phyloP scores from a whole-genome alignment of 2,888 invertebrate species.

The Thera obeliscata region DNA sequence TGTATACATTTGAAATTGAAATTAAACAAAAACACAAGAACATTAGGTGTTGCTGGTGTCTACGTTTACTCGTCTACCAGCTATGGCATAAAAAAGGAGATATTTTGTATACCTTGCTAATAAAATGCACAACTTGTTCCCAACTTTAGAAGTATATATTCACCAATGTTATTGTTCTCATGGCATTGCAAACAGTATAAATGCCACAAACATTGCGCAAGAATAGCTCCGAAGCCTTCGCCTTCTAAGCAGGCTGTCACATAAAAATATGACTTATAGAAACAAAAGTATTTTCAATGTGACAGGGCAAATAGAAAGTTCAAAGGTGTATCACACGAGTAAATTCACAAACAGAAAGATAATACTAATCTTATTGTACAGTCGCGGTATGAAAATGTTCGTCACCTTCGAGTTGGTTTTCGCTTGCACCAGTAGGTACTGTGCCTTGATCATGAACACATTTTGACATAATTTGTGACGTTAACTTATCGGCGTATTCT shows the following conservation, averaged over 20 bases:
- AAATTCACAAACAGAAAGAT: conserved; percentile 1
- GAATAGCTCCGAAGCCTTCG: conserved; percentile 2
- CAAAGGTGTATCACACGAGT: conserved; percentile 27
- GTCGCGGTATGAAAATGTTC: no score
- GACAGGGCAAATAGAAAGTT: conserved; percentile 31
- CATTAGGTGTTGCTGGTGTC: no score
- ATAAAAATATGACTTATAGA: conserved; percentile 32
- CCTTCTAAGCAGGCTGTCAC: conserved; percentile 18
- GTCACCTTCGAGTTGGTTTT: no score
- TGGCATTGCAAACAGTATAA: conserved; percentile 13
- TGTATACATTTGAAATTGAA: no score
- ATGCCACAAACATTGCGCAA: conserved; percentile 24
- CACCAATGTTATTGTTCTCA: conserved; percentile 1
- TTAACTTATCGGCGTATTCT: no score
- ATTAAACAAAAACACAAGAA: no score
- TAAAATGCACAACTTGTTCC: background rate
- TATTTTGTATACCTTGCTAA: background rate
- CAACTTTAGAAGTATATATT: conserved; percentile 1
- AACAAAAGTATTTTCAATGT: conserved; percentile 27
- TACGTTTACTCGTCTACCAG: no score
- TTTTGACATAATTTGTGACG: no score
- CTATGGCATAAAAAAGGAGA: no score
- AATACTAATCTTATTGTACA: no score
- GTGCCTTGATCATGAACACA: no score
- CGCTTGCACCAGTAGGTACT: no score